Evolutionary conservation across 2,797 vertebrate species (phyloP).

Genomic region (Falco biarmicus): DNA sequence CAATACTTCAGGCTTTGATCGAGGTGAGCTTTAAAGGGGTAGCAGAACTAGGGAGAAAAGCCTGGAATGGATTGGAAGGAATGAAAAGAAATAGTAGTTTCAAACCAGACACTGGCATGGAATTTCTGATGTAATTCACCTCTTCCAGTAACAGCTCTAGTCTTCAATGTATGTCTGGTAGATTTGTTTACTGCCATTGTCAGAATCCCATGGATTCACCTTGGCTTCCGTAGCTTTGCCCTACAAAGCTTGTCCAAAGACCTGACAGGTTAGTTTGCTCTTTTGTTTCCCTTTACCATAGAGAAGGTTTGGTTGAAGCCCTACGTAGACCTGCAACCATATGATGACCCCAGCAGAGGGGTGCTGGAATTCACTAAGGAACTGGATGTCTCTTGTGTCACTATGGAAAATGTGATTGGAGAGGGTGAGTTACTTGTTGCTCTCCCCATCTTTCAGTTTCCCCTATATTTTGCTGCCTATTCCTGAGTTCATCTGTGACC

Average conservation of each 20-base stretch:
- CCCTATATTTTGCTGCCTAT: not conserved
- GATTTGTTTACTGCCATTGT: not conserved
- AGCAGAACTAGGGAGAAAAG: not conserved
- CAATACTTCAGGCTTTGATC: conserved; percentile 55
- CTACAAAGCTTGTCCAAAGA: not conserved
- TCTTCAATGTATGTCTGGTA: not conserved
- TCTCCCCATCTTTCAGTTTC: not conserved
- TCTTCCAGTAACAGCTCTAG: not conserved
- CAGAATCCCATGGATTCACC: not conserved
- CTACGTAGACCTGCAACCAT: conserved; percentile 80
- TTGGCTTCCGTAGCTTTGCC: not conserved
- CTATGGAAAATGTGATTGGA: conserved; percentile 79
- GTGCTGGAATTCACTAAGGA: conserved; percentile 80
- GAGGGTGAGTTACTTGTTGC: conserved; percentile 69
- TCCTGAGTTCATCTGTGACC: not conserved
- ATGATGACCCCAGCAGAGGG: conserved; percentile 80
- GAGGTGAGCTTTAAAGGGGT: conserved; percentile 49
- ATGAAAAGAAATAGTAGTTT: not conserved
- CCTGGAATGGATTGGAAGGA: not conserved
- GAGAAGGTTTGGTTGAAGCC: conserved; percentile 82
- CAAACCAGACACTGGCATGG: not conserved
- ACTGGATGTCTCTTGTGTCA: conserved; percentile 69
- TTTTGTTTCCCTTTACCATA: conserved; percentile 29
- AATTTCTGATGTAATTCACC: not conserved
- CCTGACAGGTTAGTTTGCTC: not conserved